phyloP scores from a whole-genome alignment of 2,797 vertebrate species.

The Pagetopsis macropterus region DNA sequence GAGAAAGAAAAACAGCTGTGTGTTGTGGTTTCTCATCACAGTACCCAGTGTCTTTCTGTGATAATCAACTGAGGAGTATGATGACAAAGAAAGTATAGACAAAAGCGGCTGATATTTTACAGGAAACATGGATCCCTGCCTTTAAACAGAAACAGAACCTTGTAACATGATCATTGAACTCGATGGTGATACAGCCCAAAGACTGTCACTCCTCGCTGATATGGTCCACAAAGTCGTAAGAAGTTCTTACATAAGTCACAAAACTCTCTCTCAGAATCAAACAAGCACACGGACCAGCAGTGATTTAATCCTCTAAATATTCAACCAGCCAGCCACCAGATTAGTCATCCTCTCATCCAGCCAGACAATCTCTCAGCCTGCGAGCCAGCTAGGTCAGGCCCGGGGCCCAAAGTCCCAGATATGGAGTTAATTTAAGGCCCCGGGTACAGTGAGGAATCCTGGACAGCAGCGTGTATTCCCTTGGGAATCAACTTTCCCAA shows the following conservation, averaged over 20 bases:
- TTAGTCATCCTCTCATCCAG: slow-evolving; percentile 50
- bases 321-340: slow-evolving; percentile 37
- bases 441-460: slow-evolving; percentile 29
- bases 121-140: slow-evolving; percentile 3
- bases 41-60: neutral
- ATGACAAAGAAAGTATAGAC: slow-evolving; percentile 32
- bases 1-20: slow-evolving; percentile 8
- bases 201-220: slow-evolving; percentile 14
- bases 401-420: slow-evolving; percentile 54
- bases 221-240: slow-evolving; percentile 32
- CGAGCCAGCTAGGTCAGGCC: slow-evolving; percentile 55
- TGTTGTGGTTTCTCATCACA: slow-evolving; percentile 20
- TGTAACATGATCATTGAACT: slow-evolving; percentile 7
- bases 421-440: slow-evolving; percentile 42
- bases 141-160: slow-evolving; percentile 31
- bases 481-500: neutral
- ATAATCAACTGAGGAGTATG: slow-evolving; percentile 3
- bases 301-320: slow-evolving; percentile 45
- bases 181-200: slow-evolving; percentile 18
- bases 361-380: slow-evolving; percentile 43
- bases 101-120: neutral
- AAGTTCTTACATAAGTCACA: slow-evolving; percentile 37
- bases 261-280: slow-evolving; percentile 5
- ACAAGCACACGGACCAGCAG: slow-evolving; percentile 22
- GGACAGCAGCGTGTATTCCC: slow-evolving; percentile 4